Evolutionary conservation across 1,140 invertebrate species (phyloP).

Genomic region (Amyelois transitella): DNA sequence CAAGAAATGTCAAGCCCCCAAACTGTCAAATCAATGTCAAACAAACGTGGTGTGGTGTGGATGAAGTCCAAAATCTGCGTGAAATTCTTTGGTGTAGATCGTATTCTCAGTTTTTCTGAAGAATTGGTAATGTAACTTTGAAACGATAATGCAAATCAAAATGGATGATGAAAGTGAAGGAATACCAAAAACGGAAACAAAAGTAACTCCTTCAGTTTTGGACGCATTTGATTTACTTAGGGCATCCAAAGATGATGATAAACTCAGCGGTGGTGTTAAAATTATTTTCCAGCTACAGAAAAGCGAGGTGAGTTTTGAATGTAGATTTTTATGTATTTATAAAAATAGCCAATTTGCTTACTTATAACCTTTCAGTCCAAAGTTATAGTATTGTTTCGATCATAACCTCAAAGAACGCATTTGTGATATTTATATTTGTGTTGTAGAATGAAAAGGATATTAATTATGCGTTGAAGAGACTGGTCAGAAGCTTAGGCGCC

Average conservation of each 20-base stretch:
- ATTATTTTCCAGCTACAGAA: slow-evolving; percentile 46
- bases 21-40: too few relatives aligned
- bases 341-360: too few relatives aligned
- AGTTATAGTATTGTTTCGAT: neutral
- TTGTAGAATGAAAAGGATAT: slow-evolving; percentile 70
- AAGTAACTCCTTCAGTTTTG: slow-evolving; percentile 47
- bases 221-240: slow-evolving; percentile 57
- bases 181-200: slow-evolving; percentile 22
- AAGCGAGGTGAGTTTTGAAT: slow-evolving; percentile 43
- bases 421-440: slow-evolving; percentile 14
- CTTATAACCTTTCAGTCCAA: neutral
- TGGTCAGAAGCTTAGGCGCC: slow-evolving; percentile 58
- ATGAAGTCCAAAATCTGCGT: too few relatives aligned
- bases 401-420: slow-evolving; percentile 1
- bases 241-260: slow-evolving; percentile 42
- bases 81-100: too few relatives aligned
- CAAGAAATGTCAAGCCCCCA: too few relatives aligned
- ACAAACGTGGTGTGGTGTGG: too few relatives aligned
- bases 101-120: too few relatives aligned
- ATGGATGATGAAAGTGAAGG: slow-evolving; percentile 42
- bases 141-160: slow-evolving; percentile 23
- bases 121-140: slow-evolving; percentile 18
- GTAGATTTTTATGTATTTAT: neutral
- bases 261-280: slow-evolving; percentile 48
- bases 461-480: slow-evolving; percentile 53